phyloP scores from a whole-genome alignment of 2,888 invertebrate genomes.

The Lycia hirtaria region DNA sequence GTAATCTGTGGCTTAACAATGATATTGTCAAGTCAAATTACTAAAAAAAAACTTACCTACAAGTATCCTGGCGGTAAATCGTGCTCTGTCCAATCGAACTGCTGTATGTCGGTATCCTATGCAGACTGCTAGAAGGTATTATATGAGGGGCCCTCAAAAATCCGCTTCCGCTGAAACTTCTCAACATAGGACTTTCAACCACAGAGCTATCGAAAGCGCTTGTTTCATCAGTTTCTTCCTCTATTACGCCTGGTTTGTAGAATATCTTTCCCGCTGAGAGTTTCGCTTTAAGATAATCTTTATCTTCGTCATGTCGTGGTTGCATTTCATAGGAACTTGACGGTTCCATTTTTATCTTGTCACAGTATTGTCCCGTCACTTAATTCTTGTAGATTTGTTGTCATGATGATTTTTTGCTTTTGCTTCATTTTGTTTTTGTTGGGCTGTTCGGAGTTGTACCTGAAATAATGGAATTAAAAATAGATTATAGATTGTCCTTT shows the following conservation, averaged over 20 bases:
- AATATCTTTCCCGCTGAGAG: slow-evolving; percentile 78
- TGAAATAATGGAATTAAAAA: slow-evolving; percentile 21
- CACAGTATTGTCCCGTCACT: slow-evolving; percentile 56
- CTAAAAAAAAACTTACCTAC: slow-evolving; percentile 69
- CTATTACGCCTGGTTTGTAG: slow-evolving; percentile 75
- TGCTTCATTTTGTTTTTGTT: slow-evolving; percentile 20
- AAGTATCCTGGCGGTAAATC: slow-evolving; percentile 82
- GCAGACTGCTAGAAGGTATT: slow-evolving; percentile 78
- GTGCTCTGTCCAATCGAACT: slow-evolving; percentile 86
- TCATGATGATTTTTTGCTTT: slow-evolving; percentile 8
- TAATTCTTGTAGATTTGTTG: slow-evolving; percentile 10
- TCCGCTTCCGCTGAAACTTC: slow-evolving; percentile 60
- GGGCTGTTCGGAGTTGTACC: slow-evolving; percentile 4
- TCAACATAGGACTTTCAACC: slow-evolving; percentile 76
- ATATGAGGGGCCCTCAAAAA: slow-evolving; percentile 67
- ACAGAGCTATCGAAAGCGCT: slow-evolving; percentile 78
- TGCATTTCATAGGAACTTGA: slow-evolving; percentile 73
- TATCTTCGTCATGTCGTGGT: slow-evolving; percentile 57
- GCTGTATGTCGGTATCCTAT: slow-evolving; percentile 86
- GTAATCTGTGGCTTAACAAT: not conserved
- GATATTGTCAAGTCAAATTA: not conserved
- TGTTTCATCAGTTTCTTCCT: slow-evolving; percentile 79
- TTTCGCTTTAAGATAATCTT: slow-evolving; percentile 51
- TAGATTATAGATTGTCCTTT: too few relatives aligned
- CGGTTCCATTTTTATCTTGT: slow-evolving; percentile 63